Evolutionary conservation across 2,113 vertebrate genomes (phyloP).

Genomic region (Erinaceus europaeus): DNA sequence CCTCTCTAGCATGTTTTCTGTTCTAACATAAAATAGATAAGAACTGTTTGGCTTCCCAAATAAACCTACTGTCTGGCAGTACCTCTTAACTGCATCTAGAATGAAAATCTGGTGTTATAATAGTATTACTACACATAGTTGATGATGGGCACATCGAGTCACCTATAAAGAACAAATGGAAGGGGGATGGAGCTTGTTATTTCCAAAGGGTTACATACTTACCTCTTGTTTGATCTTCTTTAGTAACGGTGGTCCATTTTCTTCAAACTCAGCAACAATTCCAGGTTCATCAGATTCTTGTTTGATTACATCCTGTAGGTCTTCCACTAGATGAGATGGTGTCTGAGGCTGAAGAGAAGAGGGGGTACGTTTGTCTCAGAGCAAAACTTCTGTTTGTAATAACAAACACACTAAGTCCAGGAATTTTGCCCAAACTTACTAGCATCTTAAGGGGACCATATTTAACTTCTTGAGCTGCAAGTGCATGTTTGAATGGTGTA

Average conservation of each 20-base stretch:
- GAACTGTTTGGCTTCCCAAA: neutral
- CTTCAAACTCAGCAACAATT: slow-evolving; percentile 84
- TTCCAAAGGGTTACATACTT: slow-evolving; percentile 67
- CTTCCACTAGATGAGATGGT: slow-evolving; percentile 88
- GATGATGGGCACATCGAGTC: neutral
- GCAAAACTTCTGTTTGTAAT: slow-evolving; percentile 41
- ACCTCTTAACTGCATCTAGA: neutral
- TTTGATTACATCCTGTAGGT: slow-evolving; percentile 92
- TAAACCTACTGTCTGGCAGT: no score
- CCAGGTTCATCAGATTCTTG: slow-evolving; percentile 94
- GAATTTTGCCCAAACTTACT: slow-evolving; percentile 85
- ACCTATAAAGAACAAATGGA: neutral
- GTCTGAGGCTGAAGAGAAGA: slow-evolving; percentile 87
- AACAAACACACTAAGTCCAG: slow-evolving; percentile 52
- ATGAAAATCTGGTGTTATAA: neutral
- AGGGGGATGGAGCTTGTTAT: neutral
- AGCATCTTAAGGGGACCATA: slow-evolving; percentile 93
- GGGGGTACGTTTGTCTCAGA: slow-evolving; percentile 61
- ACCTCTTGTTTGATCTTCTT: slow-evolving; percentile 99
- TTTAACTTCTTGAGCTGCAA: slow-evolving; percentile 93
- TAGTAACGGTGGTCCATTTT: slow-evolving; percentile 88
- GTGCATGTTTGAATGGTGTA: slow-evolving; percentile 94
- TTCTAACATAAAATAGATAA: neutral
- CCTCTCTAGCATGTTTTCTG: neutral
- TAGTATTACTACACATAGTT: neutral